phyloP scores from a whole-genome alignment of 2,113 vertebrate species.

The Lepus americanus region DNA sequence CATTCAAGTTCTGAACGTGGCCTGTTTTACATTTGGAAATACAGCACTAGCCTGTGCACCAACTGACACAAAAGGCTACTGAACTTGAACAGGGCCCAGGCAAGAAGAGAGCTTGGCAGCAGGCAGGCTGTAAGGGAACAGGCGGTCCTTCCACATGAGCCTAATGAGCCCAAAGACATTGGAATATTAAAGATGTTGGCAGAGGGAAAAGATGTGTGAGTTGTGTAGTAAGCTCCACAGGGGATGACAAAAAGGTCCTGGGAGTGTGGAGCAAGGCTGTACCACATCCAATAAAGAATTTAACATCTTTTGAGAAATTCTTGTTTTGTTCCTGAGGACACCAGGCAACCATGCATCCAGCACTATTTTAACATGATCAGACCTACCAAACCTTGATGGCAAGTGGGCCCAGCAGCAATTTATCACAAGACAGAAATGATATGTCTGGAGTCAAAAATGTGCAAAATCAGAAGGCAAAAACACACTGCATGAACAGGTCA shows the following conservation, averaged over 20 bases:
- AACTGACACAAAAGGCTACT: too few species aligned
- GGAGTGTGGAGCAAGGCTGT: background rate
- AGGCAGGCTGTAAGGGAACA: background rate
- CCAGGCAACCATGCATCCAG: too few species aligned
- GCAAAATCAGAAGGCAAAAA: background rate
- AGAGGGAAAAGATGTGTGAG: accelerated
- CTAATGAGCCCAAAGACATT: background rate
- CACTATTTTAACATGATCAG: background rate
- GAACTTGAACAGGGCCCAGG: background rate
- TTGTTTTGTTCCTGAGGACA: background rate
- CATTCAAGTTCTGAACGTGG: background rate
- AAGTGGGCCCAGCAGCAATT: background rate
- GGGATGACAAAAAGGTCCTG: background rate
- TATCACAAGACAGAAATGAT: background rate
- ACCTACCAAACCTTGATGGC: background rate
- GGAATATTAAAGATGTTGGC: background rate
- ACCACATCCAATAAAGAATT: background rate
- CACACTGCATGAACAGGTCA: background rate
- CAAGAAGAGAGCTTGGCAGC: background rate
- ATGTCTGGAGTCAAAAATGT: background rate
- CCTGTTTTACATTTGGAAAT: background rate
- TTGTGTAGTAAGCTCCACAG: background rate
- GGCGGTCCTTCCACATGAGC: too few species aligned
- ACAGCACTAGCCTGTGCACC: background rate
- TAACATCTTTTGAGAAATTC: background rate